Percentiles rank a stretch among this genome's conserved stretches.
Conservation (phyloP, 1,140 invertebrate species). For the Platyscapa corneri region DNA sequence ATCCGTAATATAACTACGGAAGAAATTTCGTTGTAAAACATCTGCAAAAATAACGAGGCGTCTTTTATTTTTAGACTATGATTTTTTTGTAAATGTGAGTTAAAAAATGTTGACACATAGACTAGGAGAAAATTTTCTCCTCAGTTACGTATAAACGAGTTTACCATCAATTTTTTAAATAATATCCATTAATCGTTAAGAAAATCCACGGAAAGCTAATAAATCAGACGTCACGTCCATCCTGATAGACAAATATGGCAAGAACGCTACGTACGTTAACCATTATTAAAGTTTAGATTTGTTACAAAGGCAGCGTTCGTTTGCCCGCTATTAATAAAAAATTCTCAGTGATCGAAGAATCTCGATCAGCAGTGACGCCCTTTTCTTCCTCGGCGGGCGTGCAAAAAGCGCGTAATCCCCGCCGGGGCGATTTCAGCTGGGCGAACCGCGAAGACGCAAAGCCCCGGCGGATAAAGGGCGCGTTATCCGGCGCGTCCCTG, state of each 20-base stretch:
- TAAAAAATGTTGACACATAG: background rate
- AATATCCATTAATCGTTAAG: background rate
- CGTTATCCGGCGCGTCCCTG: slow-evolving; percentile 17
- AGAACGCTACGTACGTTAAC: background rate
- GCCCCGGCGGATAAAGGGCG: background rate
- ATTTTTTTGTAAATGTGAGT: background rate
- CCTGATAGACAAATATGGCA: background rate
- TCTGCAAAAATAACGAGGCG: background rate
- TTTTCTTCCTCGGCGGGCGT: background rate
- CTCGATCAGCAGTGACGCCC: background rate
- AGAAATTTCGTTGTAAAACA: too few relatives aligned
- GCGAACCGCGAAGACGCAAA: slow-evolving; percentile 22
- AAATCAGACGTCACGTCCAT: background rate
- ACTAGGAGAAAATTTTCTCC: background rate
- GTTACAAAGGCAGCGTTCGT: background rate
- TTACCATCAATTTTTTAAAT: background rate
- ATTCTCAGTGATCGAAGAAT: background rate
- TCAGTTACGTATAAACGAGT: background rate
- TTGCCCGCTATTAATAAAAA: background rate
- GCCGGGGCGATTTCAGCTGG: slow-evolving; percentile 9
- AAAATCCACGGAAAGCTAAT: background rate
- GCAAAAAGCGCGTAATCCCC: slow-evolving; percentile 21
- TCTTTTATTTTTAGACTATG: background rate
- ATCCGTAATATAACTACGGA: too few relatives aligned
- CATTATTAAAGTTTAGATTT: too few relatives aligned